Evolutionary conservation across 1,140 invertebrate genomes (phyloP).

Genomic region (Mizuhopecten yessoensis): DNA sequence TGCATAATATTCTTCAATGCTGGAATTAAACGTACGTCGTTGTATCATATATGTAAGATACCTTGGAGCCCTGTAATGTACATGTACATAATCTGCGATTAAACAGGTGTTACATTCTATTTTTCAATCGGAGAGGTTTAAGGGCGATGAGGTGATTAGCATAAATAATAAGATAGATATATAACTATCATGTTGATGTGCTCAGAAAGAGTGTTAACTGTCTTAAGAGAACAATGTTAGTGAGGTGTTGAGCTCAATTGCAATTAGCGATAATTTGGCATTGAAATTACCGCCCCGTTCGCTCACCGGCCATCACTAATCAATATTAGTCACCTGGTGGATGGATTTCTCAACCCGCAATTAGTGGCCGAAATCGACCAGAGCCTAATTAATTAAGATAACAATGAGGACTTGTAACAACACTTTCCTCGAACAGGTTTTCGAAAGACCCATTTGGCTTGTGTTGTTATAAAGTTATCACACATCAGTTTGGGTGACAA

Average conservation of each 20-base stretch:
- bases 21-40: too few species aligned
- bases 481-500: neutral
- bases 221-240: too few species aligned
- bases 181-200: too few species aligned
- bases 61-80: too few species aligned
- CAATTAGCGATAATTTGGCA: neutral
- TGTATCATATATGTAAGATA: too few species aligned
- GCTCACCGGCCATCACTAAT: neutral
- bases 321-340: neutral
- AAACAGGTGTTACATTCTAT: too few species aligned
- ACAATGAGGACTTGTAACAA: neutral
- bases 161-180: too few species aligned
- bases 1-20: too few species aligned
- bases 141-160: too few species aligned
- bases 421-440: neutral
- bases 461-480: neutral
- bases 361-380: neutral
- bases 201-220: too few species aligned
- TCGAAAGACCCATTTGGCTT: neutral
- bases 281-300: neutral
- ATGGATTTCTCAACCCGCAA: neutral
- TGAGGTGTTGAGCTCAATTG: neutral
- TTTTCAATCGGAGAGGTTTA: too few species aligned
- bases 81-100: too few species aligned
- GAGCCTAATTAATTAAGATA: slow-evolving; percentile 3